Evolutionary conservation across 2,113 vertebrate species (phyloP).

Genomic region (Rana temporaria): DNA sequence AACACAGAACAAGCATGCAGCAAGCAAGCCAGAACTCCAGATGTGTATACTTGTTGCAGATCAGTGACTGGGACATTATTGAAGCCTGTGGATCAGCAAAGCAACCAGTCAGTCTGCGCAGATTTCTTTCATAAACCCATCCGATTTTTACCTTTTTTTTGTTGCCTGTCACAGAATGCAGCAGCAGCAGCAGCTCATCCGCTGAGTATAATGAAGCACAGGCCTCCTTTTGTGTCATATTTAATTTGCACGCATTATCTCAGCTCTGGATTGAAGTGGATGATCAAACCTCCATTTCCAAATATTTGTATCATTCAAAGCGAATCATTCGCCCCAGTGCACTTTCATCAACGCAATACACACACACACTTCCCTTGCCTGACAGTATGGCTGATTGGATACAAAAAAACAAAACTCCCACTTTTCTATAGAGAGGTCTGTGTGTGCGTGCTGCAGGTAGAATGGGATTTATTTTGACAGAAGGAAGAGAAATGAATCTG

Average conservation of each 20-base stretch:
- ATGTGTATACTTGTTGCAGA: no score
- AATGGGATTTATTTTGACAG: constrained; percentile 33
- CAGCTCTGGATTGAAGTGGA: constrained; percentile 7
- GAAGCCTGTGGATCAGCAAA: no score
- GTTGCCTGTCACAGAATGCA: no score
- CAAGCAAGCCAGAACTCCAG: no score
- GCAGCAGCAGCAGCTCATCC: no score
- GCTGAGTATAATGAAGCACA: neutral
- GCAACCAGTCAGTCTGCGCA: no score
- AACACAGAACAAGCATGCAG: no score
- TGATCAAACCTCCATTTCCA: constrained; percentile 24
- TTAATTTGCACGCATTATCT: constrained; percentile 29
- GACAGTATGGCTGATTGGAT: constrained; percentile 37
- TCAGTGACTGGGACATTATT: no score
- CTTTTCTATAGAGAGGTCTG: constrained; percentile 29
- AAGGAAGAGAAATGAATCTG: constrained; percentile 10
- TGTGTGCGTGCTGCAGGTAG: constrained; percentile 7
- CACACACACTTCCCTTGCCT: constrained; percentile 11
- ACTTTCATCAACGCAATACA: neutral
- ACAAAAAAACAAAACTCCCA: constrained; percentile 44
- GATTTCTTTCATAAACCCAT: no score
- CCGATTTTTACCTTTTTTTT: no score
- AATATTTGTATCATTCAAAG: constrained; percentile 50
- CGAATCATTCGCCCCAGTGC: constrained; percentile 38
- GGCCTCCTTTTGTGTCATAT: neutral